Evolutionary conservation across 2,113 vertebrate species (phyloP), one percentile per base, ranked within the genome.

Genomic region (Spizaetus ornatus): DNA sequence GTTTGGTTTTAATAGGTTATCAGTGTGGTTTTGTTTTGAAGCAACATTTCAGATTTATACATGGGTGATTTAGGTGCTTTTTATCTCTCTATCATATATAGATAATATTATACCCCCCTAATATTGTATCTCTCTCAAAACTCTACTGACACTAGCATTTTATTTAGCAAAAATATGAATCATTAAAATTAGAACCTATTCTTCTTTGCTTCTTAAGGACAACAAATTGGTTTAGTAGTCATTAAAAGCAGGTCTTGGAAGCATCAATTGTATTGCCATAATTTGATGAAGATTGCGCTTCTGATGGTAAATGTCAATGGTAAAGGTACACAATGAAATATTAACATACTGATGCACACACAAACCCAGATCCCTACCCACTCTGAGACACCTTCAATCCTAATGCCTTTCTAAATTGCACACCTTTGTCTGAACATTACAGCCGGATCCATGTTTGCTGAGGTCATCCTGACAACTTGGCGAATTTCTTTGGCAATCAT

Each of bases 401-500:
- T 38, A 10, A 50, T 85, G 88, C 11, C 83, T 78, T 71, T 62
- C 2, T 84, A 63, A 89, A 63, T n/a, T 87, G 95, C 98, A 94
- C 97, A 99, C 99, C 99, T 99, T 98, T 99, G 99, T 86, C 99
- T 98, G 98, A 99, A 99, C 99, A 99, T 99, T 48, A 99, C 98
- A 21, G 99, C 99, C 0, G 99, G 99, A 80, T 99, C 99, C 99
- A 99, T 99, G 98, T 99, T 99, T 55, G 99, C 99, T 1, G 99
- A 99, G 42, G 99, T 99, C 99, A 99, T 99, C 42, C 99, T 98
- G 85, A 99, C 97, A 48, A 99, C 99, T 26, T 99, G 99, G 55
- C 99, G 98, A 53, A 99, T 99, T 97, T 99, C 99, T 94, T 99
- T 99, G 86, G 99, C 99, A 77, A 99, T 99, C 99, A 99, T 99